Conservation (phyloP, 2,113 vertebrate genomes). For the Junco hyemalis region DNA sequence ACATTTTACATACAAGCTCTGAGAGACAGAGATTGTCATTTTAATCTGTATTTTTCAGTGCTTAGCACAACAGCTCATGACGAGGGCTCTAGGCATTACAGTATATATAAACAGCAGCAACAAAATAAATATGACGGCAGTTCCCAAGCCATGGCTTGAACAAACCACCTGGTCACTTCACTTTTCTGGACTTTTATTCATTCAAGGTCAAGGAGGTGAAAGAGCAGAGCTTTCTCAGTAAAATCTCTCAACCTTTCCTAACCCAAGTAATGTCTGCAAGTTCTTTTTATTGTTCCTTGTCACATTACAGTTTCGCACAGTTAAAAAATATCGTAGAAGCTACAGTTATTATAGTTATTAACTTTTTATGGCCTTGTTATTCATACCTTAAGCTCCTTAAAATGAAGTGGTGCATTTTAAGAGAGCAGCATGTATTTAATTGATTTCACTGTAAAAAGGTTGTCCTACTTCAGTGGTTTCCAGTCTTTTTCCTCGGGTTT, state of each 20-base stretch:
- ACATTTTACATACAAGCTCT: not conserved
- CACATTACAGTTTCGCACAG: slow-evolving; percentile 60
- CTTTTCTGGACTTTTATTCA: not conserved
- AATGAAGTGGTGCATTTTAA: slow-evolving; percentile 69
- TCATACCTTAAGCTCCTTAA: slow-evolving; percentile 72
- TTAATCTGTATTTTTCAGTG: slow-evolving; percentile 27
- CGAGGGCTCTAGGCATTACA: not conserved
- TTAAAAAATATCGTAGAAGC: slow-evolving; percentile 64
- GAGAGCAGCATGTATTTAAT: slow-evolving; percentile 66
- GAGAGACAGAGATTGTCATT: slow-evolving; percentile 32
- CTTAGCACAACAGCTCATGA: slow-evolving; percentile 17
- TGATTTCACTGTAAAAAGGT: slow-evolving; percentile 64
- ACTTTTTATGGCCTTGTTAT: slow-evolving; percentile 78
- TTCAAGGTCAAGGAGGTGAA: slow-evolving; percentile 26
- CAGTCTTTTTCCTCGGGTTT: slow-evolving; percentile 19
- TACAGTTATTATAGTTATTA: slow-evolving; percentile 76
- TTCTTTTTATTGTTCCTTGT: slow-evolving; percentile 64
- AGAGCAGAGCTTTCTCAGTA: not conserved
- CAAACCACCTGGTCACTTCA: not conserved
- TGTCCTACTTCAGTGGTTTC: slow-evolving; percentile 45
- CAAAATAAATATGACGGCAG: not conserved
- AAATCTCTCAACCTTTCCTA: slow-evolving; percentile 46
- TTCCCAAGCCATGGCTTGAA: not conserved
- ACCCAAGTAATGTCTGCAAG: slow-evolving; percentile 39
- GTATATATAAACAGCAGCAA: not conserved